Evolutionary conservation across 2,797 vertebrate species (phyloP).

Genomic region (Ibycter americanus): DNA sequence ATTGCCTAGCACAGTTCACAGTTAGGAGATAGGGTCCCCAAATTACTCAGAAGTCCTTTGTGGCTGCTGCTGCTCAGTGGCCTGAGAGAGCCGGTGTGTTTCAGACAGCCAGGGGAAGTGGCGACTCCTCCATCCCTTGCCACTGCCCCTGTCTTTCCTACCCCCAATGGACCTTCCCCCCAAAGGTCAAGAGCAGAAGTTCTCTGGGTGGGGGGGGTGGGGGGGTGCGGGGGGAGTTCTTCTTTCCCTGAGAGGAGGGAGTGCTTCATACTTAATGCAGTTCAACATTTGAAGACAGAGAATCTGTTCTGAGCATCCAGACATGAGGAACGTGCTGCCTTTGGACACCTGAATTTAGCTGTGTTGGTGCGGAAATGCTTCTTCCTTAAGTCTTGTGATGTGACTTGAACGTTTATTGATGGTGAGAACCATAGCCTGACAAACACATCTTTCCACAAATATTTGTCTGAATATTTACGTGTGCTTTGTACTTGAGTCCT

Average conservation of each 20-base stretch:
- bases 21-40: background rate
- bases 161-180: background rate
- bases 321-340: background rate
- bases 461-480: background rate
- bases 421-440: background rate
- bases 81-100: background rate
- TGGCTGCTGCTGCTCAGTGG: background rate
- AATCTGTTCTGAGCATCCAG: background rate
- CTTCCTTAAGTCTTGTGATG: background rate
- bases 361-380: background rate
- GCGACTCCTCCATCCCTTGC: background rate
- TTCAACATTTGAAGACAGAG: background rate
- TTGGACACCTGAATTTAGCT: background rate
- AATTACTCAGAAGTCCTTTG: background rate
- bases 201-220: background rate
- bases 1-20: background rate
- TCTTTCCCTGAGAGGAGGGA: background rate
- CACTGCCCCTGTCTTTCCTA: background rate
- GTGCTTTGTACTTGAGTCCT: background rate
- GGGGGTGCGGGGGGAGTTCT: accelerated
- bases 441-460: background rate
- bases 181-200: background rate
- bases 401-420: background rate
- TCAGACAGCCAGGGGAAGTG: background rate
- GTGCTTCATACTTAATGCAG: background rate